Evolutionary conservation across 2,797 vertebrate genomes (phyloP), one percentile per base, ranked within the genome.

Genomic region (Halcyon chelicuti): DNA sequence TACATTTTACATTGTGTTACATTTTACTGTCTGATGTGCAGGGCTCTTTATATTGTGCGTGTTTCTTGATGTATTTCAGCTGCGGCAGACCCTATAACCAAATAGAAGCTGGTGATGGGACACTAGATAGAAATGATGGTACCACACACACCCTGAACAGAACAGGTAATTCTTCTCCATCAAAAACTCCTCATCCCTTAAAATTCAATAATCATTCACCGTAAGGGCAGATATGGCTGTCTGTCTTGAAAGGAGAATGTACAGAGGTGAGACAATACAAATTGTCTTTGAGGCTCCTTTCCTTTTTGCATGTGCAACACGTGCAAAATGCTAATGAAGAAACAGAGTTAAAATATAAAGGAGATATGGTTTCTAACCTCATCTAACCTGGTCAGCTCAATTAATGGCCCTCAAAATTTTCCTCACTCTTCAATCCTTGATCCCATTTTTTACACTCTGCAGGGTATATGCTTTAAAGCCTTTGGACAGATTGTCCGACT

Each of bases 21-120:
- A 8, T 37, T 42, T 54, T 42, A 22, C 55, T 86, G 12, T 73
- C 40, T 51, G 6, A 60, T 28, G 22, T 5, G 13, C 1, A 2
- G 26, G 7, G 26, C 80, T 94, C 71, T 88, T 84, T 84, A 90
- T 33, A 12, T 7, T 57, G n/a, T 88, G 29, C 8, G 4, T 76
- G 33, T 92, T 76, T 58, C 75, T 93, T 90, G 49, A 46, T 95
- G 21, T 97, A 92, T 97, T 96, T 37, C 98, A 99, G 99, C 97
- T 99, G 99, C 95, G 99, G 99, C 96, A 98, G 99, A 95, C 98
- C 99, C 3, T 99, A 99, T 97, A 98, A 98, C 96, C 99, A 97
- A 97, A 96, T 97, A 95, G 98, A 97, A 95, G 97, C 98, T 47
- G 98, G 96, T 7, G 99, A 99, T 29, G 98, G 98, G 42, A 98